Conservation (phyloP, 2,797 vertebrate genomes). For the Parauchenoglanis ngamensis region DNA sequence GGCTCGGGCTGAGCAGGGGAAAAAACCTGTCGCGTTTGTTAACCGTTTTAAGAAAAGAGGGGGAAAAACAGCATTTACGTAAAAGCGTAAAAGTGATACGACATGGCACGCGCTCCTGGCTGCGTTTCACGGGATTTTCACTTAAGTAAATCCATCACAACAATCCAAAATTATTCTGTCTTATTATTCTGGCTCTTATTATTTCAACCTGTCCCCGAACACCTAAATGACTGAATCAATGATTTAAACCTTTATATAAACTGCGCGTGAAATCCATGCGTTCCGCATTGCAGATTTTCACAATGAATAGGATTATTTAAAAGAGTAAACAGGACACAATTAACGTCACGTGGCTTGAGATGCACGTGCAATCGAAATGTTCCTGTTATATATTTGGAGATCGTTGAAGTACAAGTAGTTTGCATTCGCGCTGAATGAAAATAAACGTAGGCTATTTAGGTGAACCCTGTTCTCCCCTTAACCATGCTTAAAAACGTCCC, state of each 20-base stretch:
- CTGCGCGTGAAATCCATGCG: background rate
- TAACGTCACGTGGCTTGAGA: background rate
- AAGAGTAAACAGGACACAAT: background rate
- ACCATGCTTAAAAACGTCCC: background rate
- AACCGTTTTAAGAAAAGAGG: slow-evolving; percentile 29
- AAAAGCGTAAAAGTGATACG: slow-evolving; percentile 26
- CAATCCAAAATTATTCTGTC: background rate
- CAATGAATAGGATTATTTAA: background rate
- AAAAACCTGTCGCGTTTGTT: slow-evolving; percentile 7
- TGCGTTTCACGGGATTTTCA: slow-evolving; percentile 15
- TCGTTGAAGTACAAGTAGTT: background rate
- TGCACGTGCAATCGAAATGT: background rate
- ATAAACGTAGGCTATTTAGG: no score
- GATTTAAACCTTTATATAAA: background rate
- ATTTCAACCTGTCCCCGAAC: background rate
- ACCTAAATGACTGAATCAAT: background rate
- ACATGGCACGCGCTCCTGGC: slow-evolving; percentile 12
- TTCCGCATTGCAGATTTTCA: slow-evolving; percentile 9
- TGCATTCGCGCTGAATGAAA: background rate
- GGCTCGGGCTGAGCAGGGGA: slow-evolving; percentile 17
- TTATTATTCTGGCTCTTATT: background rate
- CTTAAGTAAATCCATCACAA: slow-evolving; percentile 39
- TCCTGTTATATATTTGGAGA: background rate
- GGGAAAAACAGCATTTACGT: slow-evolving; percentile 25
- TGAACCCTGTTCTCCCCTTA: no score